Percentiles rank a stretch among this genome's conserved stretches.
Evolutionary conservation across 92 coral and sea anemone genomes (phyloP).

Genomic region (Epizoanthus ramosus): DNA sequence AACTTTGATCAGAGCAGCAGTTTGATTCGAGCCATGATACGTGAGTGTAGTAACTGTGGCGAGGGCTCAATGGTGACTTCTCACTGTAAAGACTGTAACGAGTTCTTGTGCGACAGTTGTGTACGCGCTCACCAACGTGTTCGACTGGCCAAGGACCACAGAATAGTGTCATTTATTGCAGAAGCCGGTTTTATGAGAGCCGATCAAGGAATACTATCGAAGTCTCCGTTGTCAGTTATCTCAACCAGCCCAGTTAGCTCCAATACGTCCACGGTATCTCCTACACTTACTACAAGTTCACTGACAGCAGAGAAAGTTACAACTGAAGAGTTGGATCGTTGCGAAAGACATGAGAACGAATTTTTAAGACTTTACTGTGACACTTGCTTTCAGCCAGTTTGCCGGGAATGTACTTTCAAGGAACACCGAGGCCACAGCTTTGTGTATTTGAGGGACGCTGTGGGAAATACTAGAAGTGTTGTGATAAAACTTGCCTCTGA

Average conservation of each 20-base stretch:
- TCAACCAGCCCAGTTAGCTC: constrained; percentile 47
- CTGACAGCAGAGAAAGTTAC: constrained; percentile 52
- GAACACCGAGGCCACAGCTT: constrained; percentile 95
- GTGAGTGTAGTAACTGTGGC: constrained; percentile 91
- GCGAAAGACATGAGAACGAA: constrained; percentile 88
- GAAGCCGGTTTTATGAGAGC: constrained; percentile 72
- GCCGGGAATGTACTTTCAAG: constrained; percentile 85
- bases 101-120: constrained; percentile 89
- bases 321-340: constrained; percentile 71
- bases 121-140: constrained; percentile 96
- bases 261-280: constrained; percentile 49
- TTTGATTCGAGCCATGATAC: constrained; percentile 80
- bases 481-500: constrained; percentile 84
- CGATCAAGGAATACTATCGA: constrained; percentile 33
- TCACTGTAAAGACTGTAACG: constrained; percentile 90
- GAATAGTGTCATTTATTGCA: constrained; percentile 84
- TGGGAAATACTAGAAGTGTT: constrained; percentile 78
- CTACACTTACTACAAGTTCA: constrained; percentile 55
- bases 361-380: constrained; percentile 89
- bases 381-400: constrained; percentile 91
- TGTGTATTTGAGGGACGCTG: constrained; percentile 88
- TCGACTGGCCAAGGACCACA: constrained; percentile 94
- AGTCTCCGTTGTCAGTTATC: constrained; percentile 29
- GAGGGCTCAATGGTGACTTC: constrained; percentile 96
- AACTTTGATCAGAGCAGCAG: constrained; percentile 62